phyloP scores from a whole-genome alignment of 2,113 vertebrate genomes.

The Verasper variegatus region DNA sequence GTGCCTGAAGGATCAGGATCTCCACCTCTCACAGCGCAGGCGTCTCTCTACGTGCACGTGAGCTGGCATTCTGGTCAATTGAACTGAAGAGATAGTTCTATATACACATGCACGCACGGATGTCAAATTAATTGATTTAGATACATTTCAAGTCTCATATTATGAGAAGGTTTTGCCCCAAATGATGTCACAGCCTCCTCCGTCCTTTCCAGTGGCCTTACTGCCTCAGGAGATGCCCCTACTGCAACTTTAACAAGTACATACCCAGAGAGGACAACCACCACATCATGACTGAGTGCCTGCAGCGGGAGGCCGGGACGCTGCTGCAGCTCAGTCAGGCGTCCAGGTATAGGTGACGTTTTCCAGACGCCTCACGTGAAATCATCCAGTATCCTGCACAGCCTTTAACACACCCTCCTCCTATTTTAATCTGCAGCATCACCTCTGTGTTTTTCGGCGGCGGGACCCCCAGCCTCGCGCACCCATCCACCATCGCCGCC shows the following conservation, averaged over 20 bases:
- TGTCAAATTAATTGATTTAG: neutral
- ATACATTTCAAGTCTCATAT: neutral
- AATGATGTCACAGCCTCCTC: neutral
- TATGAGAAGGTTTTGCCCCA: neutral
- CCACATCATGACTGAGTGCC: constrained; percentile 79
- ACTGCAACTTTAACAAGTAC: constrained; percentile 96
- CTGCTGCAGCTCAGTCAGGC: constrained; percentile 87
- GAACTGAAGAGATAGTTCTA: neutral
- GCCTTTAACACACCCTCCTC: too few species aligned
- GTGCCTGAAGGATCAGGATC: neutral
- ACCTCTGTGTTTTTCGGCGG: constrained; percentile 93
- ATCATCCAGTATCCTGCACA: neutral
- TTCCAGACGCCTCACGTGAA: neutral
- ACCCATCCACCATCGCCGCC: constrained; percentile 80
- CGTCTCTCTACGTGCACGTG: constrained; percentile 84
- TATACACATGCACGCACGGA: neutral
- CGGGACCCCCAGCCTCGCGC: constrained; percentile 92
- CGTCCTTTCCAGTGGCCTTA: constrained; percentile 89
- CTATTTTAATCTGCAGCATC: constrained; percentile 76
- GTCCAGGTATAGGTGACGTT: constrained; percentile 77
- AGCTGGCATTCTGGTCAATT: constrained; percentile 43
- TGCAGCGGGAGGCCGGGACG: constrained; percentile 84
- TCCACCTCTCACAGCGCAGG: constrained; percentile 45
- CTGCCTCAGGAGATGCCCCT: constrained; percentile 91
- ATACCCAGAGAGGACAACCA: constrained; percentile 83